Evolutionary conservation across 2,113 vertebrate species (phyloP), one percentile per base, ranked within the genome.

Genomic region (Halcyon malimbica): DNA sequence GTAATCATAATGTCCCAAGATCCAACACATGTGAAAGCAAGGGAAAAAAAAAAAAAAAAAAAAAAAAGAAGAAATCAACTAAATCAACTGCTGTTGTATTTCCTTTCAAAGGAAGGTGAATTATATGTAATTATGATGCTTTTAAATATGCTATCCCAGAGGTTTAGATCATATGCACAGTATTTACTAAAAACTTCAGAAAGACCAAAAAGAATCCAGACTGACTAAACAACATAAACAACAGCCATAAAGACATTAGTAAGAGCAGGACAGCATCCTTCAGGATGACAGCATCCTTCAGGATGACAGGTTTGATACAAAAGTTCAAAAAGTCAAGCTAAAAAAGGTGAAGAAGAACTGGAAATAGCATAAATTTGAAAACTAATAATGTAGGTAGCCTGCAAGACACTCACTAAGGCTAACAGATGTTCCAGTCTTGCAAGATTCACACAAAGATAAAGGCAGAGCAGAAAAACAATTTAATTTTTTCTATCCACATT

Each of bases 1-100:
- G 89, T 76, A 92, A 84, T 75, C 44, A 12, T 21, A 87, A 91
- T 20, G 14, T 82, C 74, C 91, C 74, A 91, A 96, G 44, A 70
- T 68, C 56, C 81, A 95, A 81, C 73, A 60, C 73, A 42, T 54
- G 37, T 67, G 80, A 94, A 94, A 91, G 80, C 56, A 89, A 82
- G 80, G 23, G 29, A 29, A 29, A 33, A 54, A 29, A 29, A 33
- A 91, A 94, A 80, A 65, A 35, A 60, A 80, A 46, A n/a, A 54
- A 29, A 29, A 33, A 91, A 94, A 80, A 65, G 33, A 60, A 80
- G 74, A 90, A 89, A 89, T 90, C 81, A 95, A 89, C 83, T 71
- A 90, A 89, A 89, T 90, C 81, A 95, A 89, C 83, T 71, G 83
- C 0, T 0, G 89, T 41, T 94, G 83, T 87, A 89, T 75, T 87